These are phyloP conservation scores for Eupithecia tripunctaria DNA, from an alignment of 2,888 invertebrate species.

Conservation along the genomic window DNA sequence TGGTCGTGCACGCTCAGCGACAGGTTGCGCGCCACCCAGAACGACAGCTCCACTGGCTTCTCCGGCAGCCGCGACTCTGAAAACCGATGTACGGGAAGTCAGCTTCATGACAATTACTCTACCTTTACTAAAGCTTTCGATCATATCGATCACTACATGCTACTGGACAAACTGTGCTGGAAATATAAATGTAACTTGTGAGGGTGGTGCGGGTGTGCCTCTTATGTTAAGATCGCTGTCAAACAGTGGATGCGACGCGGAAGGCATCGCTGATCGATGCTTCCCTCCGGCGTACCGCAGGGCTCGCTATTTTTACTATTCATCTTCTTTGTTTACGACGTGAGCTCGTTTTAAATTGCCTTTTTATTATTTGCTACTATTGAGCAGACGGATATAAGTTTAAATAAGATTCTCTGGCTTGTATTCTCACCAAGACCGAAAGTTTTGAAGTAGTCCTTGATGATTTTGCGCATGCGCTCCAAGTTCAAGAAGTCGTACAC, in stretches of 20 bases:
- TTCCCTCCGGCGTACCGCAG: too few relatives aligned
- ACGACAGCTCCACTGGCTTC: conserved; percentile 76
- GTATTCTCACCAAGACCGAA: conserved; percentile 54
- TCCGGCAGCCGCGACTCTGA: conserved; percentile 61
- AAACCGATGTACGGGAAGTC: neutral
- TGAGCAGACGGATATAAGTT: neutral
- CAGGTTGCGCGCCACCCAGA: conserved; percentile 79
- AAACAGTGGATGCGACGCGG: too few relatives aligned
- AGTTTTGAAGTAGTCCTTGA: conserved; percentile 61
- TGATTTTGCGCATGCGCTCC: conserved; percentile 59
- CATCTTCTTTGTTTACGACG: neutral
- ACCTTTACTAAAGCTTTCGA: neutral
- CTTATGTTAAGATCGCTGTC: neutral
- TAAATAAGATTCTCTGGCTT: neutral
- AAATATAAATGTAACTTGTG: too few relatives aligned
- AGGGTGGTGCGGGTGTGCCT: neutral
- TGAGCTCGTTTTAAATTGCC: neutral
- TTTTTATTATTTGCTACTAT: neutral
- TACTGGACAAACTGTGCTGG: too few relatives aligned
- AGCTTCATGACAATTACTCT: neutral
- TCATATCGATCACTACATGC: too few relatives aligned
- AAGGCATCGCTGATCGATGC: too few relatives aligned
- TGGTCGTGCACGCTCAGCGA: conserved; percentile 68
- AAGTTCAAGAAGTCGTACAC: conserved; percentile 73
- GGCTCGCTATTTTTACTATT: neutral